Conservation (phyloP, 2,113 vertebrate species). For the Ptyas mucosa region DNA sequence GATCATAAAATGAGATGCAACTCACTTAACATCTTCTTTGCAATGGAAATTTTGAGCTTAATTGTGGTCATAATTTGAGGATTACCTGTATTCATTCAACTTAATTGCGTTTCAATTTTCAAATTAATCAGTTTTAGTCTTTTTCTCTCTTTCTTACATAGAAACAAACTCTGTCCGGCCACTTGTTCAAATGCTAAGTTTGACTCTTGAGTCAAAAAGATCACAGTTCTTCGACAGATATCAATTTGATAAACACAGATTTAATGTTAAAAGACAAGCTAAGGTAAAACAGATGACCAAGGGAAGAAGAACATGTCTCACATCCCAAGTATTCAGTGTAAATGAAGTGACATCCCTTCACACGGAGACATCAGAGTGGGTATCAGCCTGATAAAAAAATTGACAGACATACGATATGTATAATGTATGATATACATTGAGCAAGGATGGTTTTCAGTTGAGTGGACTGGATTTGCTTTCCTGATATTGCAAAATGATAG, state of each 20-base stretch:
- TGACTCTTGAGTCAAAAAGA: background rate
- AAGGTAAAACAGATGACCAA: background rate
- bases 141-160: background rate
- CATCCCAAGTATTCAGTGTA: background rate
- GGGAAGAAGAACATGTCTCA: background rate
- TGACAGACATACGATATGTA: background rate
- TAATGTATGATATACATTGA: background rate
- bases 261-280: background rate
- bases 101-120: background rate
- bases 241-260: background rate
- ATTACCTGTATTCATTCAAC: background rate
- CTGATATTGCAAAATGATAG: background rate
- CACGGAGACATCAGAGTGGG: background rate
- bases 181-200: background rate
- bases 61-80: background rate
- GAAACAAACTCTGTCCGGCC: background rate
- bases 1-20: background rate
- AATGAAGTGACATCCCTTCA: background rate
- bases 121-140: background rate
- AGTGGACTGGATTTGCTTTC: background rate
- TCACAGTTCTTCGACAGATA: background rate
- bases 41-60: background rate
- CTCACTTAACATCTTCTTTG: background rate
- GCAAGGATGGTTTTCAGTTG: background rate
- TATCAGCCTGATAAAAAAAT: background rate